phyloP scores from a whole-genome alignment of 2,797 vertebrate species.

The Gallinago solitaria region DNA sequence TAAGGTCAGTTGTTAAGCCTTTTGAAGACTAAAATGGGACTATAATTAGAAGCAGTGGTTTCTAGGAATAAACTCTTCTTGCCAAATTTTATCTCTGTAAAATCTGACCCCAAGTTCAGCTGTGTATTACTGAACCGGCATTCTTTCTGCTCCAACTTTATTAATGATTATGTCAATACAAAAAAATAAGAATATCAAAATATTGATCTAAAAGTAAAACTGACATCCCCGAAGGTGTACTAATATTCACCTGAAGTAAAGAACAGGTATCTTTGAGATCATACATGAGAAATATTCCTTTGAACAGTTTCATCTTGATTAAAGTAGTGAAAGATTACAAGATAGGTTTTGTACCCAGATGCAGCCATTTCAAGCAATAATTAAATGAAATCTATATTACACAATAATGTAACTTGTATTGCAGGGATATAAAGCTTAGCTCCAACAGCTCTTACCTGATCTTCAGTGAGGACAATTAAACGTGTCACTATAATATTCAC shows the following conservation, averaged over 20 bases:
- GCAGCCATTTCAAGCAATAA: slow-evolving; percentile 41
- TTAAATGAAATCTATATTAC: slow-evolving; percentile 6
- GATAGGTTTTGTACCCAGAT: slow-evolving; percentile 45
- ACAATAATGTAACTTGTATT: background rate
- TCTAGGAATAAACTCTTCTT: slow-evolving; percentile 81
- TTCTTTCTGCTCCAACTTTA: slow-evolving; percentile 72
- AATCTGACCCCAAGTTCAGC: slow-evolving; percentile 77
- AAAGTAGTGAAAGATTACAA: slow-evolving; percentile 40
- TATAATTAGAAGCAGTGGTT: slow-evolving; percentile 84
- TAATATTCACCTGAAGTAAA: slow-evolving; percentile 23
- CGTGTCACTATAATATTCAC: slow-evolving; percentile 99
- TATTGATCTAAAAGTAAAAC: slow-evolving; percentile 56
- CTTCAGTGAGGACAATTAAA: slow-evolving; percentile 97
- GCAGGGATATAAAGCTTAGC: background rate
- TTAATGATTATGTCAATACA: slow-evolving; percentile 66
- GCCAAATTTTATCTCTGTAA: slow-evolving; percentile 79
- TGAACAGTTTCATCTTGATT: slow-evolving; percentile 53
- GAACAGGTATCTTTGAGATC: slow-evolving; percentile 30
- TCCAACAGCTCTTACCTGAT: slow-evolving; percentile 87
- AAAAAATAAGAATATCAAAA: slow-evolving; percentile 49
- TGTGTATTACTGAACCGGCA: slow-evolving; percentile 69
- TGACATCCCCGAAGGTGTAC: slow-evolving; percentile 1
- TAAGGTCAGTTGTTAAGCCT: slow-evolving; percentile 84
- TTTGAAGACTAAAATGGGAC: slow-evolving; percentile 82
- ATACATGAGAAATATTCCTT: slow-evolving; percentile 30